These are phyloP conservation scores for Odocoileus virginianus DNA, from an alignment of 2,113 vertebrate genomes.

Conservation along the genomic window DNA sequence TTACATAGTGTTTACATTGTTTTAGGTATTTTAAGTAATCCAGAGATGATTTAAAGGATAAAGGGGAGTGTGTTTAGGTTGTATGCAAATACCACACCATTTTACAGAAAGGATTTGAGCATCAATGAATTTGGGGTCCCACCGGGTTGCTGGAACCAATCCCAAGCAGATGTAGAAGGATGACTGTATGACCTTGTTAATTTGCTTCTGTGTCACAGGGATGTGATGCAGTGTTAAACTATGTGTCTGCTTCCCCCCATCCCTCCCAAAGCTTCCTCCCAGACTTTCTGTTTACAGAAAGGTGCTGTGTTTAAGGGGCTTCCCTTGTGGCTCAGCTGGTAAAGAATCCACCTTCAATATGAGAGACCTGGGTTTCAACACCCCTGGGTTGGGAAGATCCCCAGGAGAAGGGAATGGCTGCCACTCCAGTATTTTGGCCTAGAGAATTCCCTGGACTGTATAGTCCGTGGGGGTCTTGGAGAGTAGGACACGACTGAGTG, in stretches of 20 bases:
- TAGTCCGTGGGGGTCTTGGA: neutral
- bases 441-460: neutral
- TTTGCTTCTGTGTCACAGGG: conserved; percentile 48
- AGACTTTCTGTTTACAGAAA: neutral
- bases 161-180: neutral
- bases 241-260: neutral
- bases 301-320: neutral
- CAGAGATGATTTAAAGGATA: neutral
- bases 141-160: neutral
- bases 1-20: neutral
- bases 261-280: neutral
- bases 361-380: neutral
- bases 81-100: neutral
- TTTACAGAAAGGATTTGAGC: neutral
- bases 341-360: neutral
- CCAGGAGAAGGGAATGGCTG: neutral
- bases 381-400: neutral
- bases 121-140: neutral
- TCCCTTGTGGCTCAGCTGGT: neutral
- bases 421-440: neutral
- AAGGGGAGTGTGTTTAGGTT: neutral
- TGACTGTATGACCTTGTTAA: neutral
- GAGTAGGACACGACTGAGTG: neutral
- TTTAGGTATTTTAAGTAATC: neutral
- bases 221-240: conserved; percentile 35